A percentile compares a stretch with the other conserved stretches of the same genome.
phyloP scores from a whole-genome alignment of 2,888 invertebrate genomes.

The Phrixothrix hirtus region DNA sequence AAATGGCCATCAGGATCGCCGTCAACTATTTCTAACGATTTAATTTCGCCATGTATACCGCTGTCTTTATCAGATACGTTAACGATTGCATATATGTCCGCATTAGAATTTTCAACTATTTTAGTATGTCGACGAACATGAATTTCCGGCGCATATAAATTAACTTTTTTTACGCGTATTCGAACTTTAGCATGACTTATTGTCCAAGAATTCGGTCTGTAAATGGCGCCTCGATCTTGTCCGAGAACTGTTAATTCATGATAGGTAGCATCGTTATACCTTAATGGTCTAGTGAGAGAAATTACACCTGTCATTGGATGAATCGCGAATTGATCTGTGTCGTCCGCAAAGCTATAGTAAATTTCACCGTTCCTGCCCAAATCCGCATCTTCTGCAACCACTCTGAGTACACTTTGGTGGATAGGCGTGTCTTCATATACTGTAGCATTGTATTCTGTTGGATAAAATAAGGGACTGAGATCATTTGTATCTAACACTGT shows the following conservation, averaged over 20 bases:
- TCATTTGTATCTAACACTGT: slow-evolving; percentile 85
- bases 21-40: slow-evolving; percentile 79
- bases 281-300: slow-evolving; percentile 77
- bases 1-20: slow-evolving; percentile 92
- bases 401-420: slow-evolving; percentile 77
- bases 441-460: slow-evolving; percentile 82
- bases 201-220: slow-evolving; percentile 58
- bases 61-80: slow-evolving; percentile 80
- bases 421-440: slow-evolving; percentile 87
- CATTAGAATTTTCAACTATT: slow-evolving; percentile 77
- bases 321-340: slow-evolving; percentile 84
- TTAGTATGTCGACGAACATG: slow-evolving; percentile 78
- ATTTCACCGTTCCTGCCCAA: slow-evolving; percentile 95
- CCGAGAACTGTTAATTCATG: slow-evolving; percentile 82
- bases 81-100: slow-evolving; percentile 88
- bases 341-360: slow-evolving; percentile 87
- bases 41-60: slow-evolving; percentile 84
- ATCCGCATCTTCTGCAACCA: slow-evolving; percentile 94
- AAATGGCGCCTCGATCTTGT: slow-evolving; percentile 77
- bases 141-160: slow-evolving; percentile 85
- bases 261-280: slow-evolving; percentile 69
- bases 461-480: slow-evolving; percentile 90
- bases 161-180: slow-evolving; percentile 79
- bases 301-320: slow-evolving; percentile 92
- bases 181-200: slow-evolving; percentile 78